A percentile compares a stretch with the other conserved stretches of the same genome.
Conservation (phyloP, 1,140 invertebrate species). For the Neotoxoptera formosana region DNA sequence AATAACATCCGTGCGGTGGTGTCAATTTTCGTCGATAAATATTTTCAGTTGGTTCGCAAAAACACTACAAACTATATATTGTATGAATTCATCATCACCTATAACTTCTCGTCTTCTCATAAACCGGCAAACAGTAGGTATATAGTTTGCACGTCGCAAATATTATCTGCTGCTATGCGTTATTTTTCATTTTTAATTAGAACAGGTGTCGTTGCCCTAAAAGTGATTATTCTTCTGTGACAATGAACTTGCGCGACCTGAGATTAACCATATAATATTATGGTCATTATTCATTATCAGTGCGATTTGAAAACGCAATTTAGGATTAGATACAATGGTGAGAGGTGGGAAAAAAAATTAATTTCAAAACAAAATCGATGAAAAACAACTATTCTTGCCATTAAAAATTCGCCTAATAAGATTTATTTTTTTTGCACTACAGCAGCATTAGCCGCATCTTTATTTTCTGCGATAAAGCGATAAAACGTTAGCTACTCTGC, state of each 20-base stretch:
- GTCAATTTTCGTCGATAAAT: neutral
- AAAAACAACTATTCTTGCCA: neutral
- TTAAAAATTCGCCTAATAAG: neutral
- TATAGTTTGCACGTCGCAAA: neutral
- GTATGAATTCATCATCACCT: neutral
- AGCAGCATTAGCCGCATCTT: neutral
- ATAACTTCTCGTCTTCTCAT: too few relatives aligned
- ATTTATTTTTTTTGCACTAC: neutral
- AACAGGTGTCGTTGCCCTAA: conserved; percentile 53
- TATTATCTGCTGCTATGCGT: neutral
- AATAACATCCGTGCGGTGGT: neutral
- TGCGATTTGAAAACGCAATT: conserved; percentile 1
- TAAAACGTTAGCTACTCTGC: neutral
- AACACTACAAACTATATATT: neutral
- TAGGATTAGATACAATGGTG: neutral
- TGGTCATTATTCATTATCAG: conserved; percentile 27
- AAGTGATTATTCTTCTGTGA: conserved; percentile 33
- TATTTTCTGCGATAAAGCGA: neutral
- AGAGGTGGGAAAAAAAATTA: neutral
- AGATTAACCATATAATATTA: conserved; percentile 38
- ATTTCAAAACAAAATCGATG: neutral
- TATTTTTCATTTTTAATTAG: conserved; percentile 30
- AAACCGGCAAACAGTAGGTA: neutral
- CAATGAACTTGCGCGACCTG: conserved; percentile 50
- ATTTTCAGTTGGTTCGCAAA: neutral